Evolutionary conservation across 2,113 vertebrate genomes (phyloP).

Genomic region (Plestiodon gilberti): DNA sequence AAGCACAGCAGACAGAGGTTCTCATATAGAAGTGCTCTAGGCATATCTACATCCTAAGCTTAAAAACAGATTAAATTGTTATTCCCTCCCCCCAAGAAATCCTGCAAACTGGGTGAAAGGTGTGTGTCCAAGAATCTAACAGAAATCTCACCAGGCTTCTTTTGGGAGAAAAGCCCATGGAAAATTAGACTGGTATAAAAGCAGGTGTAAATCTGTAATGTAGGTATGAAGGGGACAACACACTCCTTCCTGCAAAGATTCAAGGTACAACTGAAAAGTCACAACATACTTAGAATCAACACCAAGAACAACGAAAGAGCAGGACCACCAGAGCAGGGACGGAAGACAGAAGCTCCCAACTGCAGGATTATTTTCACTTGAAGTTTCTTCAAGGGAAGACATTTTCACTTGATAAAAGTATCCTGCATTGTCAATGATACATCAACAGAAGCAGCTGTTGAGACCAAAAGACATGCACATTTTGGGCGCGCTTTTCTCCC

Average conservation of each 20-base stretch:
- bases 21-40: not conserved
- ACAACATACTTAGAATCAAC: not conserved
- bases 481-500: conserved; percentile 34
- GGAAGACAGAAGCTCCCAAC: no score
- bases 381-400: not conserved
- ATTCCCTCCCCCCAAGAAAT: not conserved
- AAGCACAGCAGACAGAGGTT: not conserved
- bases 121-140: not conserved
- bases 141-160: not conserved
- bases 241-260: not conserved
- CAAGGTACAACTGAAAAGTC: no score
- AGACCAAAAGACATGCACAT: conserved; percentile 11
- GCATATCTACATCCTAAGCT: not conserved
- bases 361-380: not conserved
- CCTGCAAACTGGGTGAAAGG: not conserved
- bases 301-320: no score
- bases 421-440: not conserved
- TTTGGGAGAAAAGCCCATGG: not conserved
- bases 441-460: not conserved
- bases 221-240: not conserved
- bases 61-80: not conserved
- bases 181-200: not conserved
- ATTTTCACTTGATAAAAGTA: not conserved
- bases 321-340: no score
- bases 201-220: not conserved